Evolutionary conservation across 2,113 vertebrate species (phyloP).

Genomic region (Scortum barcoo): DNA sequence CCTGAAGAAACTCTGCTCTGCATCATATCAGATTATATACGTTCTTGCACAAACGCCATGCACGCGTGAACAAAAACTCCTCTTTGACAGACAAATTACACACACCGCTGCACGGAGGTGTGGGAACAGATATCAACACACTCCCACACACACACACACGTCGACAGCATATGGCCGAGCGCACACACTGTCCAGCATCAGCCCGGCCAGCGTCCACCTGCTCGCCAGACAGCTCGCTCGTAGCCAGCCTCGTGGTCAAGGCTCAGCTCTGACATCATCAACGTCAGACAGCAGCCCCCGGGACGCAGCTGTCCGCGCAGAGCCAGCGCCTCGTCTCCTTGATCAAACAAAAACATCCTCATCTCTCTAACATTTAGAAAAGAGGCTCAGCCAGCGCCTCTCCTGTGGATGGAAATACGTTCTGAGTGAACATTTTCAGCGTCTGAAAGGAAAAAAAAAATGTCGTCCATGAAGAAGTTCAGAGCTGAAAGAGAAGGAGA

Average conservation of each 20-base stretch:
- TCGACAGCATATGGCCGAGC: slow-evolving; percentile 22
- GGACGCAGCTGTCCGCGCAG: slow-evolving; percentile 27
- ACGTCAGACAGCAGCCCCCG: not conserved
- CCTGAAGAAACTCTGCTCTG: slow-evolving; percentile 13
- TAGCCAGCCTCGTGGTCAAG: slow-evolving; percentile 26
- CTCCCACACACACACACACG: not conserved
- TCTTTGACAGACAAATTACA: not conserved
- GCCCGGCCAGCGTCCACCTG: slow-evolving; percentile 38
- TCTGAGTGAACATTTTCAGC: not conserved
- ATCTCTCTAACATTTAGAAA: not conserved
- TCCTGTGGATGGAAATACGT: not conserved
- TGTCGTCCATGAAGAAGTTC: not conserved
- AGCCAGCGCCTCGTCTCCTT: slow-evolving; percentile 9
- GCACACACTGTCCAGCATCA: slow-evolving; percentile 27
- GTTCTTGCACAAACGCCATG: not conserved
- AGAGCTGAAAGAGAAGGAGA: not conserved
- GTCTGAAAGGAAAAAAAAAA: not conserved
- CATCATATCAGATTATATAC: not conserved
- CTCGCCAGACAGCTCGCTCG: slow-evolving; percentile 36
- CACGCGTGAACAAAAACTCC: not conserved
- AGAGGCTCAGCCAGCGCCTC: not conserved
- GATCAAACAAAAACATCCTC: not conserved
- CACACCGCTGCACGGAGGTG: not conserved
- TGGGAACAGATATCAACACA: not conserved
- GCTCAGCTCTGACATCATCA: slow-evolving; percentile 52